These are phyloP conservation scores for Athalia circularis DNA, from an alignment of 2,888 invertebrate genomes.

Conservation along the genomic window DNA sequence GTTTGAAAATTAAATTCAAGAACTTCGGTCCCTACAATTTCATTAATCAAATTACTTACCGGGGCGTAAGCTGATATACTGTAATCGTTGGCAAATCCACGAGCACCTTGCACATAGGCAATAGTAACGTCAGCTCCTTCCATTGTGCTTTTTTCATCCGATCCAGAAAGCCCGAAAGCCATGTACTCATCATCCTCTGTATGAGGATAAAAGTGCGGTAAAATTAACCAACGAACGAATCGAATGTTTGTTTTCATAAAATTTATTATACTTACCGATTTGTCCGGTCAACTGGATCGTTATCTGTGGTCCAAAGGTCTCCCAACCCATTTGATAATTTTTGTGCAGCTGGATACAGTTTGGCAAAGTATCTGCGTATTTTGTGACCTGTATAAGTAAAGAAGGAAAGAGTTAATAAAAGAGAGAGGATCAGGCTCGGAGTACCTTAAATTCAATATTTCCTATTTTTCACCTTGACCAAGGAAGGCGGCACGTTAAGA, in stretches of 20 bases:
- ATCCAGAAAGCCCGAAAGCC: constrained; percentile 92
- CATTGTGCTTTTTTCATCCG: constrained; percentile 84
- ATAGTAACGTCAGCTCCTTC: constrained; percentile 90
- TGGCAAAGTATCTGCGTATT: constrained; percentile 81
- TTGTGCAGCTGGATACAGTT: constrained; percentile 92
- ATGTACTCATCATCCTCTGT: constrained; percentile 87
- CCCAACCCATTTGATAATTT: constrained; percentile 90
- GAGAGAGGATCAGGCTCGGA: not conserved
- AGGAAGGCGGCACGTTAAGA: constrained; percentile 91
- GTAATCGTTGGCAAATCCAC: constrained; percentile 88
- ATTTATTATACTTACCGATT: constrained; percentile 74
- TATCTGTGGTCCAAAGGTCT: constrained; percentile 91
- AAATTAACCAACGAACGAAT: constrained; percentile 12
- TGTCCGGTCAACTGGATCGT: constrained; percentile 90
- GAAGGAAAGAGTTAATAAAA: not conserved
- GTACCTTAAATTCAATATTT: constrained; percentile 55
- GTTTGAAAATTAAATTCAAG: constrained; percentile 59
- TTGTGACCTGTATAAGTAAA: constrained; percentile 60
- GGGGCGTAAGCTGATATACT: constrained; percentile 89
- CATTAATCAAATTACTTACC: constrained; percentile 74
- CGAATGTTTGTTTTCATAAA: not conserved
- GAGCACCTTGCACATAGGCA: constrained; percentile 82
- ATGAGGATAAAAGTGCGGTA: constrained; percentile 19
- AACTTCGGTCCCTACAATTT: not conserved
- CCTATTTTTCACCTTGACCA: constrained; percentile 77